Percentiles rank a stretch among this genome's conserved stretches.
phyloP scores from a whole-genome alignment of 2,888 invertebrate genomes.

The Amphiduros pacificus region DNA sequence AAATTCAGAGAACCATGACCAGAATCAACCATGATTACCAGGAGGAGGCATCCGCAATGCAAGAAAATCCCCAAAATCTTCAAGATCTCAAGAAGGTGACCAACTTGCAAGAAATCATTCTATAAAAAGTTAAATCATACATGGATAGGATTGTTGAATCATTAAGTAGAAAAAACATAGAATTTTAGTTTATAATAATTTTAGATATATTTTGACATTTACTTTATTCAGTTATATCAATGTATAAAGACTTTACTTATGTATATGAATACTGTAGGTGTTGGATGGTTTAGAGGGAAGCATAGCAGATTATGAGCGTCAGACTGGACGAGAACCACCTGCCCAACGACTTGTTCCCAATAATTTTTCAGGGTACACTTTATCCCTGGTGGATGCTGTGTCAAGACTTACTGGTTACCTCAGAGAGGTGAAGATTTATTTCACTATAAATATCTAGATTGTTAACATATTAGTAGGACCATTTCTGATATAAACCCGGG shows the following conservation, averaged over 20 bases:
- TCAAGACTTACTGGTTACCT: conserved; percentile 45
- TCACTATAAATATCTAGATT: too few relatives aligned
- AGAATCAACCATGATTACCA: not conserved
- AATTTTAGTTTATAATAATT: not conserved
- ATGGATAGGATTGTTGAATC: too few relatives aligned
- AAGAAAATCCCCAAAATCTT: not conserved
- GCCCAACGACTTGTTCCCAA: conserved; percentile 40
- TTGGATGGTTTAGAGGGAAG: conserved; percentile 44
- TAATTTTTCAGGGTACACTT: conserved; percentile 48
- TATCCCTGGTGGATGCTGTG: conserved; percentile 48
- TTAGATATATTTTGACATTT: not conserved
- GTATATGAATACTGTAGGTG: conserved; percentile 32
- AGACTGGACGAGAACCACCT: conserved; percentile 40
- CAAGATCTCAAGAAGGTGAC: too few relatives aligned
- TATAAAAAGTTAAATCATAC: too few relatives aligned
- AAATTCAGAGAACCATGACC: conserved; percentile 40
- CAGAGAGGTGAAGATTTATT: conserved; percentile 39
- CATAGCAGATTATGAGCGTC: conserved; percentile 44
- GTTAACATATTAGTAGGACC: too few relatives aligned
- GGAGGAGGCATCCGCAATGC: not conserved
- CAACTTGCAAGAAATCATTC: too few relatives aligned
- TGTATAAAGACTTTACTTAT: not conserved
- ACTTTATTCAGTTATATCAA: not conserved
- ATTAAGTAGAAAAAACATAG: too few relatives aligned
- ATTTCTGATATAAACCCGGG: too few relatives aligned